Percentiles rank a stretch among this genome's conserved stretches.
Evolutionary conservation across 2,113 vertebrate genomes (phyloP).

Genomic region (Theristicus caerulescens): DNA sequence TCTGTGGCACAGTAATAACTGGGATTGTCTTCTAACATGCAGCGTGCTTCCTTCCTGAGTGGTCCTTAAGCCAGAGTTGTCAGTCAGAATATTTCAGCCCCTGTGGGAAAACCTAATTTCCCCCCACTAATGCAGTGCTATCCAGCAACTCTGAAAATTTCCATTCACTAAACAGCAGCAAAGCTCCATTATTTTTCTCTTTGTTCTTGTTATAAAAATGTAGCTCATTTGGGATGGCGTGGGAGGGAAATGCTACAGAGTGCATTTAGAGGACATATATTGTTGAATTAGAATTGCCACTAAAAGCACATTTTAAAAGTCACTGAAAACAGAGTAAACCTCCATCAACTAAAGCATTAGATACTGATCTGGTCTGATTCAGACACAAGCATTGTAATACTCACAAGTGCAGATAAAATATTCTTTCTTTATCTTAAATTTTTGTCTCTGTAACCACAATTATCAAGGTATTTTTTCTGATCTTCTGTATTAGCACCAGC

Average conservation of each 20-base stretch:
- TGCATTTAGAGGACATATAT: conserved; percentile 38
- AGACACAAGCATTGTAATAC: not conserved
- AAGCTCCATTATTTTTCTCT: conserved; percentile 24
- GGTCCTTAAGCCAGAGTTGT: conserved; percentile 16
- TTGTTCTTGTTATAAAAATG: conserved; percentile 50
- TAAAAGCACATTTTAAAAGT: conserved; percentile 8
- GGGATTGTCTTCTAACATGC: not conserved
- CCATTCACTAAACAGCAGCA: conserved; percentile 26
- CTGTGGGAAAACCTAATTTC: conserved; percentile 5
- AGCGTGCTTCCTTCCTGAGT: not conserved
- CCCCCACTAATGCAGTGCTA: not conserved
- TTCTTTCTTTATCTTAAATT: not conserved
- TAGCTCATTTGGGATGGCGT: conserved; percentile 12
- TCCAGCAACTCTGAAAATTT: conserved; percentile 6
- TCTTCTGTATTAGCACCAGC: not conserved
- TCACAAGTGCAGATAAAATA: not conserved
- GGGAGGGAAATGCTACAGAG: conserved; percentile 26
- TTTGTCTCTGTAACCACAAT: not conserved
- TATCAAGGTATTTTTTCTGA: not conserved
- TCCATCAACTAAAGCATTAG: not conserved
- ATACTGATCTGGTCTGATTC: not conserved
- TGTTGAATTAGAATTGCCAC: conserved; percentile 9
- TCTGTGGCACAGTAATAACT: not conserved
- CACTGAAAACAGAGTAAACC: conserved; percentile 5
- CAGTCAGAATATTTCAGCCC: not conserved